A percentile compares a stretch with the other conserved stretches of the same genome.
Conservation (phyloP, 2,797 vertebrate species). For the Monodelphis domestica region DNA sequence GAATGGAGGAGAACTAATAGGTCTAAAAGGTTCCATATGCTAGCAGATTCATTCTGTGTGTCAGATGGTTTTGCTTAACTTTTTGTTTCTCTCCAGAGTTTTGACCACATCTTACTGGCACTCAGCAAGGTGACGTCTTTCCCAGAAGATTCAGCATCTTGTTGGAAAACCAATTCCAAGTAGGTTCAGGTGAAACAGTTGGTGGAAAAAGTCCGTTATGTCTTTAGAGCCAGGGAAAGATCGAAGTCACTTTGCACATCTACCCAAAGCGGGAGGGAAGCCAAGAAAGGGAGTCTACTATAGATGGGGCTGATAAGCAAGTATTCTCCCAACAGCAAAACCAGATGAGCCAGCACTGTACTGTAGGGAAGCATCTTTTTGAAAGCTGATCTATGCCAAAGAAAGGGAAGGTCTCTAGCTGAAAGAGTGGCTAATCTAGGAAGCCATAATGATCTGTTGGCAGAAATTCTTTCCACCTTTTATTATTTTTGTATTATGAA, state of each 20-base stretch:
- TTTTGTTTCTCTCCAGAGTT: not conserved
- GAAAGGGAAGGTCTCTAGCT: not conserved
- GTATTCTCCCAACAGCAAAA: constrained; percentile 41
- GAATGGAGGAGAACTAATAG: not conserved
- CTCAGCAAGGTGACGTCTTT: not conserved
- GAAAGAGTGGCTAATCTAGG: constrained; percentile 27
- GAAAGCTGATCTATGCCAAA: not conserved
- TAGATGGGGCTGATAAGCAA: constrained; percentile 16
- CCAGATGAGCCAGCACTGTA: not conserved
- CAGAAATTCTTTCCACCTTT: not conserved
- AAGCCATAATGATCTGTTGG: constrained; percentile 11
- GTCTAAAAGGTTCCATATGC: not conserved
- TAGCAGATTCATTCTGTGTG: not conserved
- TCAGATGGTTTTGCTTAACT: not conserved
- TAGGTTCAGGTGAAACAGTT: not conserved
- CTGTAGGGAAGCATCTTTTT: constrained; percentile 20
- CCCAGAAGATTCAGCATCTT: constrained; percentile 13
- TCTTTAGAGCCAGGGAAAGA: constrained; percentile 30
- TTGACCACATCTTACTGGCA: constrained; percentile 17
- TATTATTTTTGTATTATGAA: constrained; percentile 4
- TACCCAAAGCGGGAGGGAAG: constrained; percentile 30
- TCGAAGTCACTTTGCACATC: not conserved
- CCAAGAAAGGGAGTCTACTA: constrained; percentile 15
- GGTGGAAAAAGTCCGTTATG: not conserved
- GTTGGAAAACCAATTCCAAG: constrained; percentile 17